These are phyloP conservation scores for Cyclina sinensis DNA, from an alignment of 1,140 invertebrate species.

Conservation along the genomic window DNA sequence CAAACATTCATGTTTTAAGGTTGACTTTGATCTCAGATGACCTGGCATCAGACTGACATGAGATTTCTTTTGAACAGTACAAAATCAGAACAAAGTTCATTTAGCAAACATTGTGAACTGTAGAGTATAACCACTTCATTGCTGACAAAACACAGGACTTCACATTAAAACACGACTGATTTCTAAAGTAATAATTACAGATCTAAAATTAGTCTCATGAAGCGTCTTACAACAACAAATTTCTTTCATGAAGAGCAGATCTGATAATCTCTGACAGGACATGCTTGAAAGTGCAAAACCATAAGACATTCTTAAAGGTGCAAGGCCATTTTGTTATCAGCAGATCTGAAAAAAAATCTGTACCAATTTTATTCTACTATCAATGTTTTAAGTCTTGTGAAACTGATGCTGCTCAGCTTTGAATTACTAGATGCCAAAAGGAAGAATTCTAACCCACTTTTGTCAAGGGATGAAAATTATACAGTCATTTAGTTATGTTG, in stretches of 20 bases:
- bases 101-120: neutral
- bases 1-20: neutral
- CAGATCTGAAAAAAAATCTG: neutral
- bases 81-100: neutral
- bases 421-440: too few relatives aligned
- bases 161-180: neutral
- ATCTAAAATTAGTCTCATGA: neutral
- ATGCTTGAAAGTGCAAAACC: neutral
- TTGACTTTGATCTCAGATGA: neutral
- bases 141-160: neutral
- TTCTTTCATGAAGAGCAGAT: conserved; percentile 8
- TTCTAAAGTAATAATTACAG: neutral
- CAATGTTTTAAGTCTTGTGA: conserved; percentile 1
- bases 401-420: neutral
- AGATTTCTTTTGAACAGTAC: neutral
- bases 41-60: neutral
- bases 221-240: neutral
- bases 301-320: neutral
- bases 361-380: conserved; percentile 1
- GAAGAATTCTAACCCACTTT: too few relatives aligned
- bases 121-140: conserved; percentile 13
- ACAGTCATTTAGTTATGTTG: too few relatives aligned
- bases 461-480: too few relatives aligned
- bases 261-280: neutral
- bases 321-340: neutral